Conservation (phyloP, 1,140 invertebrate species). For the Drosophila pandora region DNA sequence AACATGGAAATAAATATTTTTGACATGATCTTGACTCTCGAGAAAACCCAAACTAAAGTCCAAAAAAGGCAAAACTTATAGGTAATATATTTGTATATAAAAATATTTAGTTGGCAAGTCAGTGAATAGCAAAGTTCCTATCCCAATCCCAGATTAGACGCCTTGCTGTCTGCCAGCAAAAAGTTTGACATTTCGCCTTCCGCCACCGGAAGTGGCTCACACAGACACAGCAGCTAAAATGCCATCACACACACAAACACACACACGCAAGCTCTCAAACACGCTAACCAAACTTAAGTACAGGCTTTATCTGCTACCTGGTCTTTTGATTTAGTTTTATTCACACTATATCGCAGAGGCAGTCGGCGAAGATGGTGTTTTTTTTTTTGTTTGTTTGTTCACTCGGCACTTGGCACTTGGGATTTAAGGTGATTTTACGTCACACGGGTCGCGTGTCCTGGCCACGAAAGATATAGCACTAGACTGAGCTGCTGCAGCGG, state of each 20-base stretch:
- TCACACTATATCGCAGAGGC: conserved; percentile 34
- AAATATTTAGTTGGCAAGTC: conserved; percentile 1
- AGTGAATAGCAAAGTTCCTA: conserved; percentile 1
- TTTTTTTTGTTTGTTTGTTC: conserved; percentile 36
- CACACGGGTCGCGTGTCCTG: conserved; percentile 62
- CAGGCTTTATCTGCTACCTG: conserved; percentile 28
- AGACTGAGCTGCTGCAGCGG: conserved; percentile 66
- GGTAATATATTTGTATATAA: background rate
- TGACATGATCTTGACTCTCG: too few relatives aligned
- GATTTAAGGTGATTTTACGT: conserved; percentile 16
- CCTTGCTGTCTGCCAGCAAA: conserved; percentile 69
- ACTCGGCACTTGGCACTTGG: conserved; percentile 54
- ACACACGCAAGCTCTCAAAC: conserved; percentile 20
- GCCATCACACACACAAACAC: conserved; percentile 22
- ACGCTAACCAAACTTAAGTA: conserved; percentile 19
- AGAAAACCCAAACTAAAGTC: too few relatives aligned
- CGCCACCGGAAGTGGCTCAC: conserved; percentile 49
- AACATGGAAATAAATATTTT: too few relatives aligned
- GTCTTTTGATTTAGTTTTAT: conserved; percentile 22
- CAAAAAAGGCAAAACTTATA: too few relatives aligned
- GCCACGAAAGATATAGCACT: conserved; percentile 71
- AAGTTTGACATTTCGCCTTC: conserved; percentile 64
- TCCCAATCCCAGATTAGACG: conserved; percentile 46
- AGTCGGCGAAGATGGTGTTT: conserved; percentile 13
- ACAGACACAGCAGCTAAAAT: conserved; percentile 31